Evolutionary conservation across 2,888 invertebrate species (phyloP).

Genomic region (Cataglyphis livida): DNA sequence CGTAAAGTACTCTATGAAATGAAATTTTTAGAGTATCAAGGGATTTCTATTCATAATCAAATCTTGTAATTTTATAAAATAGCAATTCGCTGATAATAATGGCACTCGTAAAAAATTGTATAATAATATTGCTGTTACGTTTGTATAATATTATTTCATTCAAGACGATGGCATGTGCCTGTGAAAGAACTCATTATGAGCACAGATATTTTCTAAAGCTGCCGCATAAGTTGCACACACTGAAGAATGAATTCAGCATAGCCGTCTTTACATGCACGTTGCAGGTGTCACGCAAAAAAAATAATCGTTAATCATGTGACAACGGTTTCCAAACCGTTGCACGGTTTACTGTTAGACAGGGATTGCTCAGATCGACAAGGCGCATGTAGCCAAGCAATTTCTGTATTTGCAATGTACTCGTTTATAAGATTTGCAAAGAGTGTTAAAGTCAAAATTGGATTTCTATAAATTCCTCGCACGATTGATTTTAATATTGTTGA

Average conservation of each 20-base stretch:
- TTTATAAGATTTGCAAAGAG: background rate
- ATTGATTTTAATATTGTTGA: background rate
- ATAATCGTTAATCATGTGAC: slow-evolving; percentile 64
- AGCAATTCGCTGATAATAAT: background rate
- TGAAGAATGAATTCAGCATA: slow-evolving; percentile 15
- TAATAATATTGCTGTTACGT: background rate
- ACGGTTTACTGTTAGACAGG: slow-evolving; percentile 66
- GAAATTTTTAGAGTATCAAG: background rate
- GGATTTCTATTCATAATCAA: background rate
- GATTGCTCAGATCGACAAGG: slow-evolving; percentile 26
- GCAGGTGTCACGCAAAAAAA: slow-evolving; percentile 40
- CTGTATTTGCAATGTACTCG: background rate
- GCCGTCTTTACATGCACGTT: background rate
- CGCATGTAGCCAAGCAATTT: background rate
- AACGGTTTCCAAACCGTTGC: slow-evolving; percentile 66
- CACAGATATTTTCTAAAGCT: background rate
- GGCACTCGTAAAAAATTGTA: background rate
- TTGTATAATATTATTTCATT: slow-evolving; percentile 1
- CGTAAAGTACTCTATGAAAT: background rate
- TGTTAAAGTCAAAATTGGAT: background rate
- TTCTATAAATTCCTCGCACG: background rate
- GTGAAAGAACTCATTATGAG: background rate
- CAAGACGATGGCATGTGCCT: background rate
- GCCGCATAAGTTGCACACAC: background rate
- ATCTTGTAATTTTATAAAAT: background rate